Evolutionary conservation across 2,113 vertebrate genomes (phyloP), one percentile per base, ranked within the genome.

Genomic region (Lycaon pictus): DNA sequence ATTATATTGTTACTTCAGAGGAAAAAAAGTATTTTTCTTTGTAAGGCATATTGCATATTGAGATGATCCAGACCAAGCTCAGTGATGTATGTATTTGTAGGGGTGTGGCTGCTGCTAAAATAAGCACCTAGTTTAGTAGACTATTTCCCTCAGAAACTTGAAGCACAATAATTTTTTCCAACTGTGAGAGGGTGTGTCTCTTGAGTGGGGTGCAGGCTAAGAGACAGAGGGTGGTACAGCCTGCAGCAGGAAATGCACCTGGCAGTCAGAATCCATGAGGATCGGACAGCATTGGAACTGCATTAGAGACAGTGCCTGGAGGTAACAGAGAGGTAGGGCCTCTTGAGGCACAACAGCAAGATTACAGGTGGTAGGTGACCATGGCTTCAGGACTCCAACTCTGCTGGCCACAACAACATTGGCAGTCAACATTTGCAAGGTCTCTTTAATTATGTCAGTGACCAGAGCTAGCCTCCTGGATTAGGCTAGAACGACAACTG

Each of bases 401-500:
- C 23, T 27, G 72, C 17, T 65, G 67, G 35, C 25, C 74, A 86
- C 23, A 43, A 29, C 79, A 82, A 60, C 67, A 92, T 0, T 56
- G 53, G 48, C 9, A 93, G 72, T 58, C 82, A 92, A 90, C 23
- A 72, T 81, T 60, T 76, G 62, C 11, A 53, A 96, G 43, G 55
- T 95, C 15, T 77, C 71, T 92, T 87, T 82, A 96, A 92, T 96
- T 82, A 90, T 77, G 76, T 77, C 77, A 86, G 37, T 90, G 43
- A 58, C 53, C 60, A 93, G 72, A 76, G 51, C 16, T 85, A 71
- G 62, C 62, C 63, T 95, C 23, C 80, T 20, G n/a, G 65, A 72
- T 83, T 89, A 85, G 82, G n/a, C n/a, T 43, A 37, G 48, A 92
- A 82, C 1, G 51, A 82, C 11, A 67, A 86, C 72, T 65, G 94